Evolutionary conservation across 2,797 vertebrate genomes (phyloP), one percentile per base, ranked within the genome.

Genomic region (Chaenodraco wilsoni): DNA sequence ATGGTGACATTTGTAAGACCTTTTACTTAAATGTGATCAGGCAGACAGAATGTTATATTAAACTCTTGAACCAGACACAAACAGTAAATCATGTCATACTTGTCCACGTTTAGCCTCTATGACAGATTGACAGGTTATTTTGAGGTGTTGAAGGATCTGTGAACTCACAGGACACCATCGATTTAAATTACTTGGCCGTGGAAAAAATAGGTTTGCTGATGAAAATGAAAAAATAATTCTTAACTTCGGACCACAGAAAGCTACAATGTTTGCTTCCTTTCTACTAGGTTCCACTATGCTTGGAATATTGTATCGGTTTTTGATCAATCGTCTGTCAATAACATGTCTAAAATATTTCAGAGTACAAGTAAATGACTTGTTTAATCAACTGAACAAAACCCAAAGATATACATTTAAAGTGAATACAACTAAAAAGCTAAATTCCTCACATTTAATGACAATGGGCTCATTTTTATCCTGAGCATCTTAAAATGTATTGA

Each of bases 81-180:
- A 69, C 17, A 49, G 16, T 21, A 43, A 66, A 27, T 62, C 44
- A 33, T 55, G 69, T 57, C 65, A 23, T 6, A 16, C 6, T 1
- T 17, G 1, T 49, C 70, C 17, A 59, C 3, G 4, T 59, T 73
- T 37, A 63, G 43, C 33, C 41, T 33, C 43, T 8, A 17, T 33
- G 40, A 46, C 10, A 33, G 37, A 23, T 6, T 7, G 23, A 10
- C 0, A 2, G 4, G 33, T 33, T 69, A 65, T 57, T 69, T 33
- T 31, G 55, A 69, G 52, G 45, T 3, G 14, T 13, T 19, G n/a
- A 13, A 43, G 21, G 7, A 55, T 8, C 27, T 0, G 21, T 66
- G 74, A 49, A 45, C 79, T 70, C 46, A 58, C 60, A 61, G 70
- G 66, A 61, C 65, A 61, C 65, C 5, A 17, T 58, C 58, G 46